phyloP scores from a whole-genome alignment of 64 coral and sea anemone genomes.

The Pocillopora damicornis region DNA sequence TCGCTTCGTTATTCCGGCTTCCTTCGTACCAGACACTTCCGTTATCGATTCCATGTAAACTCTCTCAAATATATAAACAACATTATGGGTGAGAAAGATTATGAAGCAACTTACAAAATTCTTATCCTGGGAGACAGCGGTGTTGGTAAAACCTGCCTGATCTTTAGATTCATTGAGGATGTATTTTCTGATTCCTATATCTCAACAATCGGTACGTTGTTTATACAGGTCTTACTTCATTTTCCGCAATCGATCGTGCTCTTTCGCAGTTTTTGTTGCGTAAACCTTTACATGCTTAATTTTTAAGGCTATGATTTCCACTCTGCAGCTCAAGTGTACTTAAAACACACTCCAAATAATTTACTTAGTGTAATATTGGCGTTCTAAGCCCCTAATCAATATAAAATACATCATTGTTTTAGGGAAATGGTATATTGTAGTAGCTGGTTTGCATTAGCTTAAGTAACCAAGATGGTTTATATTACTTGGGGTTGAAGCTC shows the following conservation, averaged over 20 bases:
- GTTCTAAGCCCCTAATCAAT: no score
- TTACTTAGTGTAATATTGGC: neutral
- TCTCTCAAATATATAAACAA: neutral
- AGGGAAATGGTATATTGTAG: no score
- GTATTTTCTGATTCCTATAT: slow-evolving; percentile 95
- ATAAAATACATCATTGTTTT: no score
- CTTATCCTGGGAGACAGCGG: slow-evolving; percentile 95
- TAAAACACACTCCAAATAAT: neutral
- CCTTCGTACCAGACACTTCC: neutral
- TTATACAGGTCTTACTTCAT: neutral
- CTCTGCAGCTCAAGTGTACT: neutral
- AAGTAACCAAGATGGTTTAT: no score
- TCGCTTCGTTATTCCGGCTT: neutral
- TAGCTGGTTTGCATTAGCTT: no score
- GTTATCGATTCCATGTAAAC: neutral
- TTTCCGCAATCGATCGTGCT: neutral
- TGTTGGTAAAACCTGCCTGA: slow-evolving; percentile 96
- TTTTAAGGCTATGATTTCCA: neutral
- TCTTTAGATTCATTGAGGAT: slow-evolving; percentile 92
- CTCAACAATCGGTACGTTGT: slow-evolving; percentile 87
- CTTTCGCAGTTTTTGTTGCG: neutral
- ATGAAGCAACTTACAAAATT: slow-evolving; percentile 94
- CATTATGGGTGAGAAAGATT: slow-evolving; percentile 73
- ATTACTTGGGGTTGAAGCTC: no score
- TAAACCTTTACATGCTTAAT: neutral